A percentile compares a stretch with the other conserved stretches of the same genome.
Evolutionary conservation across 1,140 invertebrate species (phyloP).

Genomic region (Achroia grisella): DNA sequence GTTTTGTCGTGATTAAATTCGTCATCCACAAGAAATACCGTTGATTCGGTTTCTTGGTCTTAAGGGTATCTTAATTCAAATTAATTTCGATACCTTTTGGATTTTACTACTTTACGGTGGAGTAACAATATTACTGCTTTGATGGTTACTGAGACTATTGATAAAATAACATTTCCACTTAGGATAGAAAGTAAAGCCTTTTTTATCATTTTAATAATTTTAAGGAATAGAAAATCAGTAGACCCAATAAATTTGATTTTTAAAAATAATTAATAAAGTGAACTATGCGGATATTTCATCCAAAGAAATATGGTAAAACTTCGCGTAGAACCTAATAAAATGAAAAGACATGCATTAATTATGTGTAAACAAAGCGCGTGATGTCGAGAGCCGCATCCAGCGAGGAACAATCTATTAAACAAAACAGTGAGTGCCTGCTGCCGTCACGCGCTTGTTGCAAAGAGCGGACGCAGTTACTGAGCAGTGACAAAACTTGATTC

Average conservation of each 20-base stretch:
- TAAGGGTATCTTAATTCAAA: not conserved
- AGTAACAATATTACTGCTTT: not conserved
- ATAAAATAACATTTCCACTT: too few relatives aligned
- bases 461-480: slow-evolving; percentile 42
- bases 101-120: not conserved
- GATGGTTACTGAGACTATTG: not conserved
- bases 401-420: slow-evolving; percentile 52
- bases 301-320: not conserved
- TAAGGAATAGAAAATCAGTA: too few relatives aligned
- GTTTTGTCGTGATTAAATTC: not conserved
- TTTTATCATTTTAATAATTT: too few relatives aligned
- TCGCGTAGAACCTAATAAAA: slow-evolving; percentile 11
- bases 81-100: not conserved
- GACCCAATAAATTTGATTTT: too few relatives aligned
- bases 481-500: slow-evolving; percentile 70
- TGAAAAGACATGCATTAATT: slow-evolving; percentile 41
- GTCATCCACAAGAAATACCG: not conserved
- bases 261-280: too few relatives aligned
- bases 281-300: too few relatives aligned
- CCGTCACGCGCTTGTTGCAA: too few relatives aligned
- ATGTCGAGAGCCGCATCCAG: slow-evolving; percentile 27
- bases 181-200: too few relatives aligned
- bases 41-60: not conserved
- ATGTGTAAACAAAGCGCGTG: slow-evolving; percentile 37
- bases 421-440: slow-evolving; percentile 31